These are phyloP conservation scores for Nipponia nippon DNA, from an alignment of 2,113 vertebrate species.

Conservation along the genomic window DNA sequence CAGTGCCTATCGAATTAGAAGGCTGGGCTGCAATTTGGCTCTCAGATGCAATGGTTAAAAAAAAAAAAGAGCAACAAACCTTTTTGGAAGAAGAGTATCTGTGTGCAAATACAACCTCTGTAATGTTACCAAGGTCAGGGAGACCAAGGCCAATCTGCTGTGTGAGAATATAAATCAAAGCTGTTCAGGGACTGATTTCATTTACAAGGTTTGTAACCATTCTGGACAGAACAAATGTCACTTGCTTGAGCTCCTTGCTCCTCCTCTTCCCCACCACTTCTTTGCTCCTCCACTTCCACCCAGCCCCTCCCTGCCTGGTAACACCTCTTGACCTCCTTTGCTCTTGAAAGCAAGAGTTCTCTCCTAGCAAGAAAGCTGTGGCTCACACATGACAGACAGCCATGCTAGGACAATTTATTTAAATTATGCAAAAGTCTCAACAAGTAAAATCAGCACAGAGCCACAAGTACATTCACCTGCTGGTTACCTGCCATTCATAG, in stretches of 20 bases:
- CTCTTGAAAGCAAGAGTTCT: conserved; percentile 4
- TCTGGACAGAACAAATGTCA: conserved; percentile 13
- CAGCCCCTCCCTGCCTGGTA: neutral
- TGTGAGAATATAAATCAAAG: conserved; percentile 42
- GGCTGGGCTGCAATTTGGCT: neutral
- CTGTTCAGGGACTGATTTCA: conserved; percentile 37
- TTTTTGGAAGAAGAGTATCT: neutral
- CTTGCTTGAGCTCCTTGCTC: neutral
- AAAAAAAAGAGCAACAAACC: neutral
- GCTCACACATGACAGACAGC: neutral
- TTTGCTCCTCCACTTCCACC: neutral
- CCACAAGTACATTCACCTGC: neutral
- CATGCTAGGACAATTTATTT: neutral
- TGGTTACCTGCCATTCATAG: neutral
- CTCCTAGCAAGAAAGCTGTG: neutral
- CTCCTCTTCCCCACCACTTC: neutral
- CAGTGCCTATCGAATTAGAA: neutral
- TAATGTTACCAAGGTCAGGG: conserved; percentile 34
- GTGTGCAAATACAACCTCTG: conserved; percentile 32
- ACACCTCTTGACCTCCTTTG: conserved; percentile 25
- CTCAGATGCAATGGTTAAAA: neutral
- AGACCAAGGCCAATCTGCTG: conserved; percentile 19
- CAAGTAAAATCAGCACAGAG: neutral
- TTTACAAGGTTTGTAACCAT: conserved; percentile 45
- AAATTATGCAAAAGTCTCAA: neutral